Evolutionary conservation across 2,888 invertebrate species (phyloP).

Genomic region (Griposia aprilina): DNA sequence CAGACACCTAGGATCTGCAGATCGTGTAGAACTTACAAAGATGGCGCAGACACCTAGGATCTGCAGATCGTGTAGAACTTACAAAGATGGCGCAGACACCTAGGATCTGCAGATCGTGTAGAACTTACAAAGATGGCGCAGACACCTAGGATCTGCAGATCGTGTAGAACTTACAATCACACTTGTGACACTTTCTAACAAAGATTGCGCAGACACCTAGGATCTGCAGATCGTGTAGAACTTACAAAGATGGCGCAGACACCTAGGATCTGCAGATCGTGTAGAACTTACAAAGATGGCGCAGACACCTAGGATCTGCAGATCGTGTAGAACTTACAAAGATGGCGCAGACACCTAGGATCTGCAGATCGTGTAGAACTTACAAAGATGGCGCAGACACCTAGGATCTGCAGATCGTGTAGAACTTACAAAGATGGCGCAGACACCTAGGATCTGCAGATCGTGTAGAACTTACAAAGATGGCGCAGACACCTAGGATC

Average conservation of each 20-base stretch:
- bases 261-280: slow-evolving; percentile 52
- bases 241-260: slow-evolving; percentile 53
- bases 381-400: slow-evolving; percentile 52
- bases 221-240: slow-evolving; percentile 56
- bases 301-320: slow-evolving; percentile 42
- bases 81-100: slow-evolving; percentile 50
- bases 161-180: slow-evolving; percentile 58
- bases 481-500: slow-evolving; percentile 45
- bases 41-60: slow-evolving; percentile 45
- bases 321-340: slow-evolving; percentile 59
- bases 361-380: slow-evolving; percentile 57
- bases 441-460: slow-evolving; percentile 47
- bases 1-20: slow-evolving; percentile 45
- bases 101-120: slow-evolving; percentile 52
- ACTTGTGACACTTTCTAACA: slow-evolving; percentile 36
- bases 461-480: slow-evolving; percentile 59
- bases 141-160: slow-evolving; percentile 50
- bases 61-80: slow-evolving; percentile 57
- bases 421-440: slow-evolving; percentile 57
- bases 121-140: slow-evolving; percentile 56
- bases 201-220: slow-evolving; percentile 17
- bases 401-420: slow-evolving; percentile 52
- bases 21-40: slow-evolving; percentile 58
- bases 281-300: slow-evolving; percentile 58
- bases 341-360: slow-evolving; percentile 44